Base-by-base conservation (phyloP, 2,797 vertebrate genomes). In the Ptychobarbus kaznakovi region DNA sequence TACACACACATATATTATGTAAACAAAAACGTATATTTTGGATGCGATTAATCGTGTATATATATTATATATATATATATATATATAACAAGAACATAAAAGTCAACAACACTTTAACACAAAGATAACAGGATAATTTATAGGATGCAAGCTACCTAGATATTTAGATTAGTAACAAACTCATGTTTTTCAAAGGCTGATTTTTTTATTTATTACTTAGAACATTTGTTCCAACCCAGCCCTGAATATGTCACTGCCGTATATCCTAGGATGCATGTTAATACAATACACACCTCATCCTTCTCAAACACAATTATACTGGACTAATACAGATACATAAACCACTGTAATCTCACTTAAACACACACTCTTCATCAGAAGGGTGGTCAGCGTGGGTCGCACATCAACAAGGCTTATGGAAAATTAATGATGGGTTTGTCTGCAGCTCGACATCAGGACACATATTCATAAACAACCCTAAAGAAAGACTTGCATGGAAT, bases 401-500 rank as follows among this genome's bases (percentile, higher is more conserved):
- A 75, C 32, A 83, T 20, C 81, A 78, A 56, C 1, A 42, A 72
- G 78, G 53, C 15, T 79, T n/a, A 28, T 35, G 49, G 44, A 58
- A 83, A 81, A 81, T 84, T 12, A 84, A 86, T 79, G 20, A 77
- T 79, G 15, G 35, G 44, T 25, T 44, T 28, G 40, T 63, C 38
- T 18, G 13, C n/a, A 63, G 13, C 20, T 49, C 22, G 0, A 58
- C 32, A 58, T 8, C 32, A 38, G 6, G 18, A 58, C 18, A 32
- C n/a, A 7, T 12, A 22, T 79, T 63, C 56, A 46, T 25, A 65
- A 46, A 32, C 58, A 42, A 20, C 16, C 42, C 38, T 65, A 32
- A 35, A 28, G 75, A 44, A 32, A 20, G 38, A 18, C 38, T 46
- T 10, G 0, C 2, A 44, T 10, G 6, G 7, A 49, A 32, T 74